These are phyloP conservation scores for Pissodes strobi DNA, from an alignment of 1,140 invertebrate species.

Conservation along the genomic window DNA sequence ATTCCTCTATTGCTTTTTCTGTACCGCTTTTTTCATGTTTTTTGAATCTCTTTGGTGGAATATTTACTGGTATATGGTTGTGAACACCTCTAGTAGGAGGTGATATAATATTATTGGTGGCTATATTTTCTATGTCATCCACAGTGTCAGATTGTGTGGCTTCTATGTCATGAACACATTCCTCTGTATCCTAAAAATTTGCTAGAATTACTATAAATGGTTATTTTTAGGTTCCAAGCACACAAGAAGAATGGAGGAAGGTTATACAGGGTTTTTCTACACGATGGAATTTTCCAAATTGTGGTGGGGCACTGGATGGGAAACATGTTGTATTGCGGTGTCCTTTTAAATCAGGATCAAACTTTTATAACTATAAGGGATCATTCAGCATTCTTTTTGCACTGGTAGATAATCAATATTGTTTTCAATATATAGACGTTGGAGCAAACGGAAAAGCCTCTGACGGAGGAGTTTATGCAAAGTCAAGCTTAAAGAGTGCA, in stretches of 20 bases:
- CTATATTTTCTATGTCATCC: no score
- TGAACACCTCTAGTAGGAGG: no score
- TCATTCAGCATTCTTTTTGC: conserved; percentile 51
- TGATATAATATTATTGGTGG: no score
- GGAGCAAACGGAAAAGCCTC: conserved; percentile 49
- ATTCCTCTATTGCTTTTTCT: no score
- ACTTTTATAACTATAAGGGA: conserved; percentile 55
- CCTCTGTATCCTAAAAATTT: no score
- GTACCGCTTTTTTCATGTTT: no score
- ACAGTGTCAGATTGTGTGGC: no score
- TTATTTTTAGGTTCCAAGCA: conserved; percentile 30
- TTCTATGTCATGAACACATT: no score
- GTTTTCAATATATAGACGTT: conserved; percentile 51
- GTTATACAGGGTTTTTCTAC: no score
- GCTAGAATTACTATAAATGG: no score
- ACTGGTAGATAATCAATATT: conserved; percentile 49
- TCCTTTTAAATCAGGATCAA: conserved; percentile 42
- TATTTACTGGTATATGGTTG: no score
- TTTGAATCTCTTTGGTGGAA: no score
- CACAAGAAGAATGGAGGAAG: conserved; percentile 28
- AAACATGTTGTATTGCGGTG: conserved; percentile 48
- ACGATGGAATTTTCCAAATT: conserved; percentile 53
- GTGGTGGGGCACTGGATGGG: conserved; percentile 57
- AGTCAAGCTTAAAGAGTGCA: conserved; percentile 36
- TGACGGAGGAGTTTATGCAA: conserved; percentile 50